Evolutionary conservation across 1,140 invertebrate genomes (phyloP).

Genomic region (Leucophenga varia): DNA sequence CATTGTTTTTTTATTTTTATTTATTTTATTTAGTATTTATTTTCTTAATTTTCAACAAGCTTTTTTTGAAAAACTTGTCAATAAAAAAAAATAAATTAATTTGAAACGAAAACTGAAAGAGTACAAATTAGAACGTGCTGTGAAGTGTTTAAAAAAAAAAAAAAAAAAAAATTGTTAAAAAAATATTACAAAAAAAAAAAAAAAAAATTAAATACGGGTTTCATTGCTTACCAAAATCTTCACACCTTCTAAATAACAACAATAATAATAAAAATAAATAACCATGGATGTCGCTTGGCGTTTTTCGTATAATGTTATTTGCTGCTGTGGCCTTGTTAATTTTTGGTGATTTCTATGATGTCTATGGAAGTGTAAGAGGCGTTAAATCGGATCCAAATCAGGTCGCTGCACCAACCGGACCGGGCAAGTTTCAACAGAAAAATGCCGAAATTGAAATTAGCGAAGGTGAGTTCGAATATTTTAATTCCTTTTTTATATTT

Average conservation of each 20-base stretch:
- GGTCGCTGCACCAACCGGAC: constrained; percentile 34
- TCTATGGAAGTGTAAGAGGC: constrained; percentile 34
- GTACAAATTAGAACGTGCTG: no score
- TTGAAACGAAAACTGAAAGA: background rate
- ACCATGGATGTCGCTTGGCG: constrained; percentile 51
- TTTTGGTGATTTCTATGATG: constrained; percentile 49
- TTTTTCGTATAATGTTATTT: constrained; percentile 50
- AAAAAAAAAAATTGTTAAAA: constrained; percentile 3
- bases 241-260: background rate
- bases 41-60: constrained; percentile 10
- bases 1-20: constrained; percentile 32
- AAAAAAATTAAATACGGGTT: background rate
- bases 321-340: constrained; percentile 41
- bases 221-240: background rate
- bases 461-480: constrained; percentile 45
- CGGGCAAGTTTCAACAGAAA: constrained; percentile 50
- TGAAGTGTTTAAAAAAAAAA: background rate
- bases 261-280: background rate
- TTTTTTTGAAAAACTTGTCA: constrained; percentile 33
- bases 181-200: background rate
- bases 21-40: constrained; percentile 11
- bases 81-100: constrained; percentile 18
- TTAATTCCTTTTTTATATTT: constrained; percentile 9
- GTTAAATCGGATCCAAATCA: constrained; percentile 38
- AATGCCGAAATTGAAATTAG: constrained; percentile 52